Base-by-base conservation (phyloP, 2,797 vertebrate species). In the Salmo trutta region DNA sequence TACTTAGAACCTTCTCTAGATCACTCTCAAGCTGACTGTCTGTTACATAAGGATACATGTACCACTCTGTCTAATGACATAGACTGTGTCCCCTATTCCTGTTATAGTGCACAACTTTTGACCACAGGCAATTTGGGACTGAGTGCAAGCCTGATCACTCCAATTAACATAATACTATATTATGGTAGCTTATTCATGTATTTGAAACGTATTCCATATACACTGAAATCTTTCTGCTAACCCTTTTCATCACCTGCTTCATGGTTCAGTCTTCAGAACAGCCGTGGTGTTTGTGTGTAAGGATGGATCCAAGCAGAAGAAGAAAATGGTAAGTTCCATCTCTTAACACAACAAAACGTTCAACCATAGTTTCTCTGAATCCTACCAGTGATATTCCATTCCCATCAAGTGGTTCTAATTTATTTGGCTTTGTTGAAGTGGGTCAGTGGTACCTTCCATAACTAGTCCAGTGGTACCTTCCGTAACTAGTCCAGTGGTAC, bases 251-350 rank as follows among this genome's bases (percentile, higher is more conserved):
- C 36, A 1, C 6, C 36, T 6, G 83, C 36, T 71, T 5, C 78
- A 54, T 82, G 77, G 87, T 86, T 15, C 83, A 99, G 98, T 99
- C 76, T 99, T 99, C 90, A 98, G 98, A 93, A 98, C 95, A 0
- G 98, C 96, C 0, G 96, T 98, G 77, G 98, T 99, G 77, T 97
- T 99, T 71, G 95, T 99, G 0, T 98, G 98, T 88, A 99, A 98
- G 89, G 97, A 99, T 5, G 96, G 96, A 31, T 95, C 96, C 88
- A 99, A 99, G 83, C 97, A 98, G 91, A 99, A 99, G 93, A 99
- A 97, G 92, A 99, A 98, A 88, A 95, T 98, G 33, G 97, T 98
- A 92, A 85, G 95, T 93, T 75, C 81, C 47, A 67, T 73, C 15
- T 73, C 51, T 72, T 1, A 36, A 7, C 36, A 36, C 36, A 36